Evolutionary conservation across 2,113 vertebrate species (phyloP).

Genomic region (Bostrychus sinensis): DNA sequence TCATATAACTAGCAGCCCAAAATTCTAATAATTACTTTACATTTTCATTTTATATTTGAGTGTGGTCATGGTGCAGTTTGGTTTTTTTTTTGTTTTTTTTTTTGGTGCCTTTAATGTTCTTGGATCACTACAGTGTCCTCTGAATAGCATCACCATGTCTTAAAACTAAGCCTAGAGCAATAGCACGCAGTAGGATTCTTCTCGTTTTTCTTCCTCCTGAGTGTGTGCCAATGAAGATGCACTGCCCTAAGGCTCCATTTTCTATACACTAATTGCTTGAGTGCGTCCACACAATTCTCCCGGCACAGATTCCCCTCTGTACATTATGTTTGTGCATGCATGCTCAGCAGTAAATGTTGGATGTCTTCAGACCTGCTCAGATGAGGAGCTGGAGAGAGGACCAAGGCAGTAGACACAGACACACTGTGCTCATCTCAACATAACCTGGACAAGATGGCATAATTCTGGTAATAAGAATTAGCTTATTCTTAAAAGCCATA

Average conservation of each 20-base stretch:
- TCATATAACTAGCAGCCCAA: not conserved
- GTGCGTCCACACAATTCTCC: slow-evolving; percentile 26
- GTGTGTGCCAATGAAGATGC: slow-evolving; percentile 12
- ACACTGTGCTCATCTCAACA: not conserved
- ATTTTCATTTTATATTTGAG: not conserved
- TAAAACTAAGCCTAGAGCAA: slow-evolving; percentile 26
- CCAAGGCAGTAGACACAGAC: not conserved
- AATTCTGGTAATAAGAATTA: not conserved
- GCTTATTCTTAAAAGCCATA: too few species aligned
- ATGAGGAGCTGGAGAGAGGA: not conserved
- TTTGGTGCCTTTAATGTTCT: not conserved
- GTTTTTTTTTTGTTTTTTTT: not conserved
- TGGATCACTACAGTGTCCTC: not conserved
- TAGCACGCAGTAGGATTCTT: not conserved
- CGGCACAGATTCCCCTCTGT: slow-evolving; percentile 8
- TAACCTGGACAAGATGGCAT: not conserved
- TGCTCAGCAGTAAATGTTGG: slow-evolving; percentile 25
- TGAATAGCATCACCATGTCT: slow-evolving; percentile 24
- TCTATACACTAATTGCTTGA: slow-evolving; percentile 40
- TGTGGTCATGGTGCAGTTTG: not conserved
- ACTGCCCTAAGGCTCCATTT: slow-evolving; percentile 30
- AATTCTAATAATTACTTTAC: not conserved
- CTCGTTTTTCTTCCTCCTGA: not conserved
- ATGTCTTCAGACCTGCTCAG: not conserved
- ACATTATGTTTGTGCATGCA: slow-evolving; percentile 19